Evolutionary conservation across 2,888 invertebrate genomes (phyloP), one percentile per base, ranked within the genome.

Genomic region (Allolobophora icterica): DNA sequence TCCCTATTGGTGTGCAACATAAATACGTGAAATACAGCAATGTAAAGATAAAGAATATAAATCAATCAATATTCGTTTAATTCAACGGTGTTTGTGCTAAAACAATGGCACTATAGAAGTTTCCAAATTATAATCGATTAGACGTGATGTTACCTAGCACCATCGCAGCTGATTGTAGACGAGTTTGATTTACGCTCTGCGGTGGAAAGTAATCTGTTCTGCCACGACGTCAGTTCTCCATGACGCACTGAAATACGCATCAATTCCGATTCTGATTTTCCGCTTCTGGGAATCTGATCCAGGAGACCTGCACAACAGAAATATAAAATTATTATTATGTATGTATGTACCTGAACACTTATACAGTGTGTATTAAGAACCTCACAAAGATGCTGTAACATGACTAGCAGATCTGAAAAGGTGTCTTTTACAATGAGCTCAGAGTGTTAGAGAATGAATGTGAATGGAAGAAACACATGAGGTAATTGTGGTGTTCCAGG

Each of bases 221-320:
- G 71, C 71, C 30, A 71, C 8, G 71, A 71, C 71, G 71, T 71
- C 71, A 71, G 71, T 30, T 71, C 71, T 4, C 71, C 71, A n/a
- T 71, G 71, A n/a, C 71, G 71, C 30, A 71, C 8, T 1, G 71
- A 71, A n/a, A 71, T 71, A n/a, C 71, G 71, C n/a, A n/a, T n/a
- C 71, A 71, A 71, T n/a, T 71, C 71, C n/a, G 71, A 71, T n/a
- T 71, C 71, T n/a, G 71, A 71, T 71, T 71, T 71, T 30, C 71
- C 71, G 17, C 71, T n/a, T 71, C 71, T 71, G 6, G 71, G 71
- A 71, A 71, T 71, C 71, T 71, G 71, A 71, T 71, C 71, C 1
- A 71, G 71, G n/a, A 71, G 71, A 71, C 71, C 71, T 71, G 71
- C 11, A 8, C n/a, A 71, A n/a, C 8, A n/a, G 30, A 71, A 71